Percentiles rank a stretch among this genome's conserved stretches.
Conservation (phyloP, 2,888 invertebrate genomes). For the Heliconius aoede region DNA sequence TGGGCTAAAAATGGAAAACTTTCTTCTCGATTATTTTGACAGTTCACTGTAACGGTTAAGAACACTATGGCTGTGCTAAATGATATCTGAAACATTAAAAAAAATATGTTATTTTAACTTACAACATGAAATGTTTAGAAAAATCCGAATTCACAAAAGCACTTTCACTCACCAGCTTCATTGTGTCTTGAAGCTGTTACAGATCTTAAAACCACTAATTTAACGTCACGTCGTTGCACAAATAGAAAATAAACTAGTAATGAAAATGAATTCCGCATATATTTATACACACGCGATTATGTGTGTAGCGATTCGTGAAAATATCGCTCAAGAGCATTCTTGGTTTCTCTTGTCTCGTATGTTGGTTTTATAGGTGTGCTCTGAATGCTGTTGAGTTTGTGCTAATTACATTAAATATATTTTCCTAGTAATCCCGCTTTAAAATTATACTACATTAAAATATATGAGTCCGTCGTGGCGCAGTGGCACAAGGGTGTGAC, state of each 20-base stretch:
- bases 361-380: constrained; percentile 24
- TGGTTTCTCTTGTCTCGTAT: constrained; percentile 67
- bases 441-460: neutral
- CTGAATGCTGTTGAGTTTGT: neutral
- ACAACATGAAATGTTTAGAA: constrained; percentile 29
- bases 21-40: constrained; percentile 63
- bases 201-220: constrained; percentile 52
- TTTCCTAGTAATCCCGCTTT: neutral
- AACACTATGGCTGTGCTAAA: constrained; percentile 60
- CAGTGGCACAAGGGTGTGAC: too few relatives aligned
- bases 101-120: constrained; percentile 31
- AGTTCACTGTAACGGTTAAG: constrained; percentile 56
- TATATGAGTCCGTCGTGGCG: too few relatives aligned
- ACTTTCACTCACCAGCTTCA: constrained; percentile 79
- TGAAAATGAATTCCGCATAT: constrained; percentile 83
- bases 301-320: constrained; percentile 81
- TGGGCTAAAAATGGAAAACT: constrained; percentile 69
- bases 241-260: constrained; percentile 77
- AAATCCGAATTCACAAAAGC: constrained; percentile 51
- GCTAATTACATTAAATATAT: constrained; percentile 2
- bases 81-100: constrained; percentile 68
- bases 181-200: constrained; percentile 70
- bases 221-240: constrained; percentile 74
- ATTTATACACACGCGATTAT: constrained; percentile 79
- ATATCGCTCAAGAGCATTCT: constrained; percentile 65